Base-by-base conservation (phyloP, 2,113 vertebrate species). In the Athene noctua region DNA sequence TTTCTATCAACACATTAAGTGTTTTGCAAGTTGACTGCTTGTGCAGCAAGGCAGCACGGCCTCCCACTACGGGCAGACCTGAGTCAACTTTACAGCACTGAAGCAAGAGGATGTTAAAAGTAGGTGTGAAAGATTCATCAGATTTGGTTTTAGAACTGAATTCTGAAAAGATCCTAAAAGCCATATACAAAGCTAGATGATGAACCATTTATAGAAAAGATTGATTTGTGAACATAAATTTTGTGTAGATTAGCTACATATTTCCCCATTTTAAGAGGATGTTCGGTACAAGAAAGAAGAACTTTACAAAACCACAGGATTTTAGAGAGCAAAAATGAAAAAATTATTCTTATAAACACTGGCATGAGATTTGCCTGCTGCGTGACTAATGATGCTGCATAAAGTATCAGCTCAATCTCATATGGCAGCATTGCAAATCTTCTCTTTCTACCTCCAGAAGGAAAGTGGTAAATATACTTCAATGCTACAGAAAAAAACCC, bases 371-470 rank as follows among this genome's bases (percentile, higher is more conserved):
- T 73, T 96, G 77, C 58, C 89, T 82, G 78, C 77, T 89, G 80
- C 87, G 80, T 92, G 94, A 81, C 58, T 96, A 89, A 91, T 80
- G 70, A 58, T 87, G 77, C 73, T 72, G 70, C 73, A 80, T 68
- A 72, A 88, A 95, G 57, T 59, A 88, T 77, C 77, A 89, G 70
- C 54, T 91, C 77, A 46, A 38, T 34, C 54, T 96, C 84, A 80
- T 11, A 79, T 22, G n/a, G 87, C 84, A 94, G 66, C 58, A 79
- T 9, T 66, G 80, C 46, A 82, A 62, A 80, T 17, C 40, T 54
- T 36, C n/a, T 65, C 38, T 29, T 86, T 86, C 68, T 52, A 18
- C 49, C 78, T 85, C 57, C 61, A 89, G 72, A 95, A 75, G 27
- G 29, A 36, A 84, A 94, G 20, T 25, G 19, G 70, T 40, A 94